phyloP scores from a whole-genome alignment of 2,113 vertebrate genomes.

The Mesitornis unicolor region DNA sequence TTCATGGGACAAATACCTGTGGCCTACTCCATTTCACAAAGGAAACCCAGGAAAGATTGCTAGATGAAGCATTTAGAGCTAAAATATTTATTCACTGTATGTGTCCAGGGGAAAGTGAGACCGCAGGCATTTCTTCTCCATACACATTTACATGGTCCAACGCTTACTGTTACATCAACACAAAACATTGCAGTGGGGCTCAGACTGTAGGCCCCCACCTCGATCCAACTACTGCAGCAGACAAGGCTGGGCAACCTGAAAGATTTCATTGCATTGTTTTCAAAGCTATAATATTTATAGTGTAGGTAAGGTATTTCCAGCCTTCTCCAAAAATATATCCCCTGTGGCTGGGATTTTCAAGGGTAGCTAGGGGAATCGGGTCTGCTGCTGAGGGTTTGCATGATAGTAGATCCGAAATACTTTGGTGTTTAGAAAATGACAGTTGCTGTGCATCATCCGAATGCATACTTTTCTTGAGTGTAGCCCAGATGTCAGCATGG shows the following conservation, averaged over 20 bases:
- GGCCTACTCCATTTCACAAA: not conserved
- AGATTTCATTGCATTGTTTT: not conserved
- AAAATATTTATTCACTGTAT: not conserved
- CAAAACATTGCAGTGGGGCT: not conserved
- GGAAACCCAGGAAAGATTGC: not conserved
- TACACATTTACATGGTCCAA: not conserved
- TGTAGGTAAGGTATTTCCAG: not conserved
- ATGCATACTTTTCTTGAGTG: not conserved
- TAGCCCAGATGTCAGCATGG: not conserved
- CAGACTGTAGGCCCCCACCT: not conserved
- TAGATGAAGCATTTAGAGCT: not conserved
- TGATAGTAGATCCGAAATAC: not conserved
- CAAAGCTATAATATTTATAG: not conserved
- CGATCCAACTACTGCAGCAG: not conserved
- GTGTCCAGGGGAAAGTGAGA: not conserved
- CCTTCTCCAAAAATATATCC: not conserved
- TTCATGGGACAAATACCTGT: not conserved
- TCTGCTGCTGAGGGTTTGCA: not conserved
- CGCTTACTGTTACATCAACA: not conserved
- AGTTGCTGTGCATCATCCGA: not conserved
- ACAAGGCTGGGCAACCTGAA: not conserved
- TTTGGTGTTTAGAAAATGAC: not conserved
- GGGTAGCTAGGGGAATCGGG: not conserved
- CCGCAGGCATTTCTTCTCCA: not conserved
- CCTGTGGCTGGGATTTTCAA: not conserved